Conservation (phyloP, 2,113 vertebrate species). For the Halcyon senegalensis region DNA sequence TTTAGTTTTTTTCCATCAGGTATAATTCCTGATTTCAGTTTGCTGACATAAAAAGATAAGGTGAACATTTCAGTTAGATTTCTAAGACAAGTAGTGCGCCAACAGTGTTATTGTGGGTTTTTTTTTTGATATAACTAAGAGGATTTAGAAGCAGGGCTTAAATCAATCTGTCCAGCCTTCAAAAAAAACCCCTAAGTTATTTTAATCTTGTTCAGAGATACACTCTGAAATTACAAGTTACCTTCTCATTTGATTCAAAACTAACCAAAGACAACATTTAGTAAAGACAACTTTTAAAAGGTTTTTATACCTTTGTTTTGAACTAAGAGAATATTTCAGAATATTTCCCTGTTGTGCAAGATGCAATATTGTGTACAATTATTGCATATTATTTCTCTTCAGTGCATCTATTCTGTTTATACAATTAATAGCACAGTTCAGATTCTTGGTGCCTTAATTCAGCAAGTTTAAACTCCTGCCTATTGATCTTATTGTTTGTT, state of each 20-base stretch:
- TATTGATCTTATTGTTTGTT: neutral
- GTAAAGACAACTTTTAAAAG: neutral
- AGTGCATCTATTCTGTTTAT: neutral
- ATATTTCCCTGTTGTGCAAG: neutral
- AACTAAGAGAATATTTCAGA: neutral
- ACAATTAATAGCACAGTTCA: neutral
- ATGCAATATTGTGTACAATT: neutral
- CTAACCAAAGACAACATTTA: neutral
- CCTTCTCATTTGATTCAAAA: neutral
- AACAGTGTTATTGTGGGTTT: neutral
- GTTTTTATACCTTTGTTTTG: neutral
- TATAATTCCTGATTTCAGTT: neutral
- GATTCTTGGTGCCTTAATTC: neutral
- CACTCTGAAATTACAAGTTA: too few relatives aligned
- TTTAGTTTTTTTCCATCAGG: neutral
- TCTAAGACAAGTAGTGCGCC: neutral
- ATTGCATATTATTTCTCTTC: neutral
- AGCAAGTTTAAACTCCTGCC: neutral
- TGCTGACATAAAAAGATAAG: neutral
- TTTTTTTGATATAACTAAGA: neutral
- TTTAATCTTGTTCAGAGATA: neutral
- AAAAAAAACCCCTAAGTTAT: neutral
- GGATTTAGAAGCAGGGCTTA: neutral
- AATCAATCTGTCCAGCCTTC: neutral
- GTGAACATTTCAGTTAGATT: neutral